A percentile compares a stretch with the other conserved stretches of the same genome.
Evolutionary conservation across 2,797 vertebrate species (phyloP).

Genomic region (Chelon labrosus): DNA sequence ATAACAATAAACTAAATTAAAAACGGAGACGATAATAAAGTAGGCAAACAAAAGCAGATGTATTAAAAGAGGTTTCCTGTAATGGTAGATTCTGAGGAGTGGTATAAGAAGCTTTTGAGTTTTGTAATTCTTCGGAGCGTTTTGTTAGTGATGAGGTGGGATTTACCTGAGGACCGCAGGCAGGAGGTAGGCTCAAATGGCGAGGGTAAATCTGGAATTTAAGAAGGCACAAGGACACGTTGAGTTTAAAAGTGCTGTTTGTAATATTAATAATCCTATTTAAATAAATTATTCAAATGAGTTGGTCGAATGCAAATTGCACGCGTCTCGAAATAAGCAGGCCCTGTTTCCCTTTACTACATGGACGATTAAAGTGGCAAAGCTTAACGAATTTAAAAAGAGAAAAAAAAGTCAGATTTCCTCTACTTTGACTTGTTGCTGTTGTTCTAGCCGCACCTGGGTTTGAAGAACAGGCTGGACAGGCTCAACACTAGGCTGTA

Average conservation of each 20-base stretch:
- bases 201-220: not conserved
- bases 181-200: too few relatives aligned
- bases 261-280: not conserved
- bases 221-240: not conserved
- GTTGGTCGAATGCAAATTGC: slow-evolving; percentile 26
- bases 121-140: too few relatives aligned
- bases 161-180: too few relatives aligned
- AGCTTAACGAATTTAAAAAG: slow-evolving; percentile 14
- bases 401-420: slow-evolving; percentile 22
- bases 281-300: slow-evolving; percentile 23
- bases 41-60: too few relatives aligned
- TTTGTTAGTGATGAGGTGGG: too few relatives aligned
- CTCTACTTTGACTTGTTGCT: slow-evolving; percentile 21
- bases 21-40: too few relatives aligned
- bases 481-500: slow-evolving; percentile 53
- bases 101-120: too few relatives aligned
- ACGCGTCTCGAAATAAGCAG: slow-evolving; percentile 19
- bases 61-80: too few relatives aligned
- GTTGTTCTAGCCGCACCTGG: slow-evolving; percentile 37
- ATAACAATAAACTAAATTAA: too few relatives aligned
- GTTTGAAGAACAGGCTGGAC: slow-evolving; percentile 42
- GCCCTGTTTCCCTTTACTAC: slow-evolving; percentile 14
- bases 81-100: too few relatives aligned
- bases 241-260: too few relatives aligned
- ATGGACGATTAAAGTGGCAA: slow-evolving; percentile 24